These are phyloP conservation scores for Serilophus lunatus DNA, from an alignment of 2,113 vertebrate genomes.

Conservation along the genomic window DNA sequence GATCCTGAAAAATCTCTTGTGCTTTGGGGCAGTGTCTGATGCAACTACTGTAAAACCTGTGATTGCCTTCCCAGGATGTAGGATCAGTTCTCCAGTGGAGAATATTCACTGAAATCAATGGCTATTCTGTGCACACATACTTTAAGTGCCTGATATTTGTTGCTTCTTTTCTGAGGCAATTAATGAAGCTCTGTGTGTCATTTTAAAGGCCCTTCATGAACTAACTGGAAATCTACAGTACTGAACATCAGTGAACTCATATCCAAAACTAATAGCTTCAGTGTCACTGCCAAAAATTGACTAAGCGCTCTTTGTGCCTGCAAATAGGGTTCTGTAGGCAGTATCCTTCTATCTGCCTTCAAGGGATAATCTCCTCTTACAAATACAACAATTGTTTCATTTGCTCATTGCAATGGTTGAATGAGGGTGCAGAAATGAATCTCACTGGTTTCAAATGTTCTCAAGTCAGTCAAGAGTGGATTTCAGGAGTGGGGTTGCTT, in stretches of 20 bases:
- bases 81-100: background rate
- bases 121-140: slow-evolving; percentile 24
- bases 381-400: slow-evolving; percentile 64
- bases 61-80: background rate
- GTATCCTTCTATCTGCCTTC: slow-evolving; percentile 53
- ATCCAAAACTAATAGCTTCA: slow-evolving; percentile 55
- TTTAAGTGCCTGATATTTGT: slow-evolving; percentile 6
- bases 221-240: slow-evolving; percentile 48
- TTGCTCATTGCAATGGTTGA: slow-evolving; percentile 32
- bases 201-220: slow-evolving; percentile 57
- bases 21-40: background rate
- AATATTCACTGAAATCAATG: slow-evolving; percentile 18
- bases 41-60: background rate
- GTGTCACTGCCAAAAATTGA: slow-evolving; percentile 50
- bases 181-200: slow-evolving; percentile 62
- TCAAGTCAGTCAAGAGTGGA: background rate
- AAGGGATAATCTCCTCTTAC: slow-evolving; percentile 60
- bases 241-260: slow-evolving; percentile 53
- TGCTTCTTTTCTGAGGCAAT: slow-evolving; percentile 46
- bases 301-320: slow-evolving; percentile 43
- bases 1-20: background rate
- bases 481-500: background rate
- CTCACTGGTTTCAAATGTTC: background rate
- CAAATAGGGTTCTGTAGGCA: slow-evolving; percentile 52
- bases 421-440: slow-evolving; percentile 49